These are phyloP conservation scores for Himantopus leucocephalus DNA, from an alignment of 2,113 vertebrate genomes.

Conservation along the genomic window DNA sequence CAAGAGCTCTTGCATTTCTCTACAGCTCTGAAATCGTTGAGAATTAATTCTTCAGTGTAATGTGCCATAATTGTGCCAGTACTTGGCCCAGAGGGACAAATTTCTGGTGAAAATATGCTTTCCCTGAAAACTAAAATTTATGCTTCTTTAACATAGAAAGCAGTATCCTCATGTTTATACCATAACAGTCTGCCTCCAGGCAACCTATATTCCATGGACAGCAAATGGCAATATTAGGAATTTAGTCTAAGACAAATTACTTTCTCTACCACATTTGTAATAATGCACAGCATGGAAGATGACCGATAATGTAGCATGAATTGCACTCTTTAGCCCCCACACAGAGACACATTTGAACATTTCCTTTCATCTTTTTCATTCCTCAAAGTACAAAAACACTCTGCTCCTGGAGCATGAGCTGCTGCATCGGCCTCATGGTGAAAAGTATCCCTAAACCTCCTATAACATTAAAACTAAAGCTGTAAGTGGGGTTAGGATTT, in stretches of 20 bases:
- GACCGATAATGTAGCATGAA: background rate
- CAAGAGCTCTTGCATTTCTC: background rate
- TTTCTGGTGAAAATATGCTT: background rate
- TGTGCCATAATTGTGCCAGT: background rate
- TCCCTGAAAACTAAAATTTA: background rate
- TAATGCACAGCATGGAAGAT: background rate
- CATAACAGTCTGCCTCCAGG: background rate
- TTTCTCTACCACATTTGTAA: background rate
- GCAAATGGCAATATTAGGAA: background rate
- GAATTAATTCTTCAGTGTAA: background rate
- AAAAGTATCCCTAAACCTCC: background rate
- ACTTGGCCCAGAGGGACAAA: background rate
- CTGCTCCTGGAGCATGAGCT: background rate
- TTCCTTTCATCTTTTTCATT: background rate
- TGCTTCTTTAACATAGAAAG: background rate
- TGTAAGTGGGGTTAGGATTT: background rate
- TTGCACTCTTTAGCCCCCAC: background rate
- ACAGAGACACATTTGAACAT: background rate
- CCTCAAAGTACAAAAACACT: background rate
- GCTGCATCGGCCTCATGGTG: background rate
- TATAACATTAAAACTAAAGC: background rate
- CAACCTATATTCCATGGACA: background rate
- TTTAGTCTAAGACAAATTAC: background rate
- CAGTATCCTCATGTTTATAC: background rate
- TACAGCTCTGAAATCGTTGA: background rate